Conservation (phyloP, 2,888 invertebrate species). For the Pollenia labialis region DNA sequence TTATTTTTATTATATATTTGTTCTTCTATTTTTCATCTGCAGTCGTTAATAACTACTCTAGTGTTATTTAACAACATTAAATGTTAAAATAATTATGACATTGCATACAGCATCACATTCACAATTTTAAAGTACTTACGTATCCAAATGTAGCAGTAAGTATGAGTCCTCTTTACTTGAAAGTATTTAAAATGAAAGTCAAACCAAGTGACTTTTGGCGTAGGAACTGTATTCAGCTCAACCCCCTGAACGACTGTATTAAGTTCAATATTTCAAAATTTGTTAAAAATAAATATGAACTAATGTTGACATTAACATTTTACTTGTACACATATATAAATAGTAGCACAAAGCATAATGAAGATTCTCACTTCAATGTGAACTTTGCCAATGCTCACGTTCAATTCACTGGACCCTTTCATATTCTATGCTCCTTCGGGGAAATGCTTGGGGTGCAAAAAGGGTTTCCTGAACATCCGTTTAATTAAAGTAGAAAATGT, state of each 20-base stretch:
- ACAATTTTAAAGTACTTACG: too few species aligned
- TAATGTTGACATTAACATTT: not conserved
- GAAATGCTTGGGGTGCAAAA: not conserved
- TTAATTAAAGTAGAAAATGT: slow-evolving; percentile 35
- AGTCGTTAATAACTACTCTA: too few species aligned
- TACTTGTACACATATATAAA: not conserved
- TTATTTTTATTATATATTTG: too few species aligned
- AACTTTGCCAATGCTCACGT: not conserved
- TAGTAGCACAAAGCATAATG: too few species aligned
- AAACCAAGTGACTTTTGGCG: slow-evolving; percentile 45
- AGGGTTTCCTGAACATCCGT: not conserved
- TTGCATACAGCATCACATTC: not conserved
- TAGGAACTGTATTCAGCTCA: slow-evolving; percentile 22
- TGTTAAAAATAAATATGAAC: not conserved
- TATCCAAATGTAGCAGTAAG: too few species aligned
- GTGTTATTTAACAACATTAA: too few species aligned
- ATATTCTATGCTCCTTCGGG: not conserved
- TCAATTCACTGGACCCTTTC: not conserved
- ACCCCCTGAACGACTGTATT: slow-evolving; percentile 30
- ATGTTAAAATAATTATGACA: not conserved
- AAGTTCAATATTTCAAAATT: not conserved
- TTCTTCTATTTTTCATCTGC: too few species aligned
- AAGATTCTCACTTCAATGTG: not conserved
- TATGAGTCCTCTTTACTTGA: not conserved
- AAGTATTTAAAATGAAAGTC: slow-evolving; percentile 12